Conservation (phyloP, 2,797 vertebrate genomes). For the Mallotus villosus region DNA sequence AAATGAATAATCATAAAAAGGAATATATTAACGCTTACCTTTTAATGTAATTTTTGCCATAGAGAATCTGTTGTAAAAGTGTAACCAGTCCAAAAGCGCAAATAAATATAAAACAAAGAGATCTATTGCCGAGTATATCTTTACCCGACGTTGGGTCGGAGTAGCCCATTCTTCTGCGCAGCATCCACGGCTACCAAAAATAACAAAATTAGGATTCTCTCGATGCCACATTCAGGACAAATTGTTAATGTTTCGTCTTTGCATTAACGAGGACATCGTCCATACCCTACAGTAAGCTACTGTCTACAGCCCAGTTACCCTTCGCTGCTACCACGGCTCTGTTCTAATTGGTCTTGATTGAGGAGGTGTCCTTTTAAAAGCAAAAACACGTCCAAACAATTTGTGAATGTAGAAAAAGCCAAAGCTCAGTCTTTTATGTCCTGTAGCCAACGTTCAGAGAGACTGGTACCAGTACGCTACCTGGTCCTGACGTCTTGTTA, state of each 20-base stretch:
- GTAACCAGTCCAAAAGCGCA: conserved; percentile 98
- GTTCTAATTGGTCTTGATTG: conserved; percentile 28
- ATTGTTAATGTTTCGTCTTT: conserved; percentile 42
- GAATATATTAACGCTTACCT: conserved; percentile 77
- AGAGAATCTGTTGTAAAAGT: conserved; percentile 94
- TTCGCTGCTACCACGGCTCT: conserved; percentile 26
- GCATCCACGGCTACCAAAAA: conserved; percentile 65
- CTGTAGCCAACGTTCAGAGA: neutral
- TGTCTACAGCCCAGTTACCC: conserved; percentile 8
- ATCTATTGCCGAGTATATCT: conserved; percentile 93
- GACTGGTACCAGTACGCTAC: too few relatives aligned
- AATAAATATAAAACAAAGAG: conserved; percentile 97
- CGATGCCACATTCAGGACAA: conserved; percentile 67
- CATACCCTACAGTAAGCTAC: conserved; percentile 18
- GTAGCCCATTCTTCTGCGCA: conserved; percentile 87
- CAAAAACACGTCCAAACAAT: neutral
- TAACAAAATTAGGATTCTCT: conserved; percentile 62
- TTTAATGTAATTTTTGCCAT: conserved; percentile 95
- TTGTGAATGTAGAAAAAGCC: conserved; percentile 8
- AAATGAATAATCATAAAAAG: neutral
- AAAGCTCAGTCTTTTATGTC: neutral
- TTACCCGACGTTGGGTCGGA: conserved; percentile 90
- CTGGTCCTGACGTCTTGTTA: neutral
- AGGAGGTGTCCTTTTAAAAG: conserved; percentile 16
- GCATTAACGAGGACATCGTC: conserved; percentile 49